Conservation (phyloP, 1,140 invertebrate species). For the Papilio aristodemus region DNA sequence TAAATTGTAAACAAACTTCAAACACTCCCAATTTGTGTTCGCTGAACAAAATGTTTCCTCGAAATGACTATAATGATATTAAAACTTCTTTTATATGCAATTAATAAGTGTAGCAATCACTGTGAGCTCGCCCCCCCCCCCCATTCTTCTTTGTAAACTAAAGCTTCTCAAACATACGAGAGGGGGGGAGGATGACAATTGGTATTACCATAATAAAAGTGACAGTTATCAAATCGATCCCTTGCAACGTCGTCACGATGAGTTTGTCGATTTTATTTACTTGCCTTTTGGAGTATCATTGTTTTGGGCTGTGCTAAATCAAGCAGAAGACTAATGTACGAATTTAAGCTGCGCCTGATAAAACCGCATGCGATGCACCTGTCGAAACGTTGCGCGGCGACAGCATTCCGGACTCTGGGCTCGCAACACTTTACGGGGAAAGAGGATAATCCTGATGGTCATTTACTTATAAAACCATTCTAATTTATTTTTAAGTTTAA, state of each 20-base stretch:
- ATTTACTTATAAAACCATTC: background rate
- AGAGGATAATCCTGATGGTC: constrained; percentile 8
- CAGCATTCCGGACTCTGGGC: constrained; percentile 20
- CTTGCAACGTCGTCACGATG: background rate
- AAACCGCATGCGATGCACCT: constrained; percentile 31
- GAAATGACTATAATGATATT: too few relatives aligned
- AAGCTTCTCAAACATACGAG: too few relatives aligned
- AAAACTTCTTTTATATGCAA: too few relatives aligned
- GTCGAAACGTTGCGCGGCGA: constrained; percentile 27
- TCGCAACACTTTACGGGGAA: background rate
- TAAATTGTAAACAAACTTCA: too few relatives aligned
- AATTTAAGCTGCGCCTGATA: constrained; percentile 16
- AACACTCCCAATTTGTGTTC: too few relatives aligned
- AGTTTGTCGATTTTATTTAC: background rate
- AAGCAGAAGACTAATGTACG: constrained; percentile 23
- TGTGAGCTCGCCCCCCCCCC: too few relatives aligned
- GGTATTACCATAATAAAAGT: background rate
- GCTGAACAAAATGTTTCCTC: too few relatives aligned
- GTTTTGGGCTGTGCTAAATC: constrained; percentile 13
- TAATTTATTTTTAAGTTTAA: too few relatives aligned
- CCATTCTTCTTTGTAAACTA: too few relatives aligned
- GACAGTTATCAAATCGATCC: background rate
- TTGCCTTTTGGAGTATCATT: constrained; percentile 1
- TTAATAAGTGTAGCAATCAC: too few relatives aligned
- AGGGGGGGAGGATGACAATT: too few relatives aligned